Evolutionary conservation across 2,113 vertebrate species (phyloP).

Genomic region (Perccottus glenii): DNA sequence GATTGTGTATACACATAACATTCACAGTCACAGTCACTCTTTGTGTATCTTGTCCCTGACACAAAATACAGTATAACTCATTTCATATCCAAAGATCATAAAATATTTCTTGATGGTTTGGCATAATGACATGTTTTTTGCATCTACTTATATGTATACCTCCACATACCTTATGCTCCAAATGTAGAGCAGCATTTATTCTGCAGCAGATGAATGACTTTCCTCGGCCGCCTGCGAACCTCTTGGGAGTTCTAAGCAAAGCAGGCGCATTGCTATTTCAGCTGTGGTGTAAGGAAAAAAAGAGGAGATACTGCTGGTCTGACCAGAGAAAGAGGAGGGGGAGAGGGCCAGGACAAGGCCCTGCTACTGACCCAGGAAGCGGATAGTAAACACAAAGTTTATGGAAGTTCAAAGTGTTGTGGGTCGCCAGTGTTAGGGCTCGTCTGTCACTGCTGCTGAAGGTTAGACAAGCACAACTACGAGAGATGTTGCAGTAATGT

Average conservation of each 20-base stretch:
- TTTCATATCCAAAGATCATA: conserved; percentile 26
- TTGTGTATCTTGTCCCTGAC: conserved; percentile 26
- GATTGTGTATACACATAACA: not conserved
- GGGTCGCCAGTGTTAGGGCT: conserved; percentile 57
- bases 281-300: conserved; percentile 66
- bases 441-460: conserved; percentile 37
- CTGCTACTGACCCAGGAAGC: conserved; percentile 72
- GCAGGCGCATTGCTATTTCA: conserved; percentile 80
- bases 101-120: conserved; percentile 46
- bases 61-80: conserved; percentile 19
- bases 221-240: conserved; percentile 69
- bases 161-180: conserved; percentile 5
- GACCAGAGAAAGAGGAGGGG: conserved; percentile 70
- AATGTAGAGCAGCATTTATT: conserved; percentile 69
- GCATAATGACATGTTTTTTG: conserved; percentile 60
- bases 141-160: conserved; percentile 32
- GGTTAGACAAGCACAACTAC: conserved; percentile 28
- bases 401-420: conserved; percentile 60
- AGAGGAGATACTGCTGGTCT: conserved; percentile 19
- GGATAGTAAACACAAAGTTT: conserved; percentile 62
- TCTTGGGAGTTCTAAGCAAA: conserved; percentile 74
- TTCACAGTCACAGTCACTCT: conserved; percentile 30
- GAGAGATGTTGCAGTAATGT: too few species aligned
- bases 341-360: conserved; percentile 70
- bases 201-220: conserved; percentile 78